Percentiles rank a stretch among this genome's conserved stretches.
phyloP scores from a whole-genome alignment of 2,113 vertebrate species.

The Cephalophus harveyi region DNA sequence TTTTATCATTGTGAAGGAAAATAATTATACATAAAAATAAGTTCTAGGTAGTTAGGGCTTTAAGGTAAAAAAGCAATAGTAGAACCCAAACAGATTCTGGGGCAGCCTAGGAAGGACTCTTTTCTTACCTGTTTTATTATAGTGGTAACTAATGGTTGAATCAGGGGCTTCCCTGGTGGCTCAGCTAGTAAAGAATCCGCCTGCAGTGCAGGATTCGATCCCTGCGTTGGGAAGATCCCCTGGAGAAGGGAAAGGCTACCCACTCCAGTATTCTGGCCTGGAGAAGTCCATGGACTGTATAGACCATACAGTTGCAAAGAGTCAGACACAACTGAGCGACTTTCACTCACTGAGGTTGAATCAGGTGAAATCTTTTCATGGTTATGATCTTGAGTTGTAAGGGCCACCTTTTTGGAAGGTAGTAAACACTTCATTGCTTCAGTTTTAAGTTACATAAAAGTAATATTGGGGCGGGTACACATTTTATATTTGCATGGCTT shows the following conservation, averaged over 20 bases:
- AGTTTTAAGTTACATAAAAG: neutral
- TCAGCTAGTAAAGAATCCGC: neutral
- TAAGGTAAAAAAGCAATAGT: neutral
- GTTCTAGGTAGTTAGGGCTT: neutral
- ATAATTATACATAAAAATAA: neutral
- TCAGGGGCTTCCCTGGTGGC: neutral
- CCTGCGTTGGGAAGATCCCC: neutral
- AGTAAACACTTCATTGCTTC: neutral
- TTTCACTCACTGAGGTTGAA: neutral
- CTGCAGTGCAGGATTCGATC: neutral
- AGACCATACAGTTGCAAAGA: neutral
- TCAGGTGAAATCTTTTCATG: neutral
- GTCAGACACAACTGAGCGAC: neutral
- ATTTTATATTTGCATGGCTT: neutral
- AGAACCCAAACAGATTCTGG: neutral
- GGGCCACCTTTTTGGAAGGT: neutral
- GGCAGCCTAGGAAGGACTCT: neutral
- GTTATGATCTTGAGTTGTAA: neutral
- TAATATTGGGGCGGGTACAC: neutral
- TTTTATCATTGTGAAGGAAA: neutral
- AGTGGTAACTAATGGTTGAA: neutral
- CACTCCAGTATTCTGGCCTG: neutral
- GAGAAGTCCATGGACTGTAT: neutral
- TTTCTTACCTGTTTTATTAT: neutral
- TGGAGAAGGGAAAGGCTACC: neutral